Evolutionary conservation across 2,113 vertebrate genomes (phyloP), one percentile per base, ranked within the genome.

Genomic region (Nothobranchius kuhntae): DNA sequence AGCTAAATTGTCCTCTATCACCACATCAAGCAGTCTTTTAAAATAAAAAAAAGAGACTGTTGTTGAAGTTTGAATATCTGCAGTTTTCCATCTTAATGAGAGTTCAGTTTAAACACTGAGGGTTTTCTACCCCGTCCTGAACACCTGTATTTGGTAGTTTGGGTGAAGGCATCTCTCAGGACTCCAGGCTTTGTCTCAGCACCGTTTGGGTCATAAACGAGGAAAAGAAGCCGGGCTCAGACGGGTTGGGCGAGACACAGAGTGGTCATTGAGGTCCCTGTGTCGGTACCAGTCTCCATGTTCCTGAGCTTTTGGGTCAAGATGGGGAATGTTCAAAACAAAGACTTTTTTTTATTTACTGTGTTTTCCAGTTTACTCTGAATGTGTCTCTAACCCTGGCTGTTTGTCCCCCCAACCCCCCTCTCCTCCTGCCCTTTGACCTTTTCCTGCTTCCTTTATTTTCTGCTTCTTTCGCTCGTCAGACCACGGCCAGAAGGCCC

Each of bases 401-500:
- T 78, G 87, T 91, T 80, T 90, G 59, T 88, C 76, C 83, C 78
- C 80, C 74, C 57, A 21, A 21, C 21, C 60, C 77, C 73, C 69
- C 44, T 58, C 77, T 75, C 38, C 66, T 61, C 12, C 51, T 54
- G 50, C 65, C 59, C 70, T 52, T 52, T 60, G 38, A 64, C 83
- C 70, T 86, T 60, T 80, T 81, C 86, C 86, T 86, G 88, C 77
- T 78, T 65, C 67, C 78, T 87, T 68, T 61, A 15, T 46, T 17
- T 51, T 21, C 50, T 68, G 85, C 77, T 81, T 70, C 84, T 30
- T 30, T 3, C 30, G 62, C 84, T 90, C 91, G 81, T 89, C 94
- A 97, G 96, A 96, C 94, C 86, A 92, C 92, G 69, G 81, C 91
- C 90, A 93, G 96, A 89, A 94, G 94, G 82, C 93, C 95, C 85